A percentile compares a stretch with the other conserved stretches of the same genome.
Evolutionary conservation across 2,888 invertebrate genomes (phyloP).

Genomic region (Belgica antarctica): DNA sequence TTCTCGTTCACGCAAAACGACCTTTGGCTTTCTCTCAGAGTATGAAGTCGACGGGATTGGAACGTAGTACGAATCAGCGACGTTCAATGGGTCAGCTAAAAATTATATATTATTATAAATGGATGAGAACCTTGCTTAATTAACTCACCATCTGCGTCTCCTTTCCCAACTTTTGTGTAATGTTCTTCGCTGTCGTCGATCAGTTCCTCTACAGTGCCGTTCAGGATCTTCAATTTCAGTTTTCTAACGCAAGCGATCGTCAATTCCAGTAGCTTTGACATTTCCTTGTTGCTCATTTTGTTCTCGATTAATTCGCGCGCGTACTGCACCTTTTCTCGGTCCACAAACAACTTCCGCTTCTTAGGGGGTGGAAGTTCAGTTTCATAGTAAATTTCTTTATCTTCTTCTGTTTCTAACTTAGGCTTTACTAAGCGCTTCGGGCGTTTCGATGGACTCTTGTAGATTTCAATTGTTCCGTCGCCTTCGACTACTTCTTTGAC

Average conservation of each 20-base stretch:
- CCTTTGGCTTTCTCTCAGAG: constrained; percentile 32
- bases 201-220: constrained; percentile 32
- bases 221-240: constrained; percentile 13
- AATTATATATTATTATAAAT: not conserved
- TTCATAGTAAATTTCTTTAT: not conserved
- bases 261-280: constrained; percentile 31
- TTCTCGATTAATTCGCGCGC: constrained; percentile 33
- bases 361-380: not conserved
- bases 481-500: not conserved
- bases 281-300: constrained; percentile 34
- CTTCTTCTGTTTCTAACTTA: not conserved
- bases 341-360: not conserved
- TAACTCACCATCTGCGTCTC: constrained; percentile 3
- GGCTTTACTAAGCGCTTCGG: not conserved
- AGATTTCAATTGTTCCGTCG: not conserved
- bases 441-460: not conserved
- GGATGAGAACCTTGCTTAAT: not conserved
- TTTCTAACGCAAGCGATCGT: constrained; percentile 35
- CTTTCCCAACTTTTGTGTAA: not conserved
- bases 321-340: constrained; percentile 29
- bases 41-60: constrained; percentile 3
- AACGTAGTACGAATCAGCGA: not conserved
- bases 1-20: constrained; percentile 3
- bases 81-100: constrained; percentile 10
- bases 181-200: constrained; percentile 39